Conservation (phyloP, 2,113 vertebrate genomes). For the Cryptotis parvus region DNA sequence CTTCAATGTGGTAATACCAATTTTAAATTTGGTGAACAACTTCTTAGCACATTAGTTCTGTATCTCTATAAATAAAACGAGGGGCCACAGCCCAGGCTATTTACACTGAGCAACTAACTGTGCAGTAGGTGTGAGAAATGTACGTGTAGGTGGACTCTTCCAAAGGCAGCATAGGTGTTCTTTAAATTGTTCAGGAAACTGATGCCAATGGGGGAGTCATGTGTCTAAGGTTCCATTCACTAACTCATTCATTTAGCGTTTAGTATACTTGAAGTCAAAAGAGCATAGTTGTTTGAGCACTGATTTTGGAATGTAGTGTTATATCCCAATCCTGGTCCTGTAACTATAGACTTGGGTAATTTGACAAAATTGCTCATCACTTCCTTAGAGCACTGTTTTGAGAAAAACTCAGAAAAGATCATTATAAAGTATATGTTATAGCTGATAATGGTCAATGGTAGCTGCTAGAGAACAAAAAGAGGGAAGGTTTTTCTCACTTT, state of each 20-base stretch:
- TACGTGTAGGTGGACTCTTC: neutral
- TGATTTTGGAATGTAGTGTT: neutral
- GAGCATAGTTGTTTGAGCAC: neutral
- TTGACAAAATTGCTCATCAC: neutral
- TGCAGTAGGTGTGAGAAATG: neutral
- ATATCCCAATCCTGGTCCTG: neutral
- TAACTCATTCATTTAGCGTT: neutral
- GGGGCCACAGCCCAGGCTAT: neutral
- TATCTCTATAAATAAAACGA: slow-evolving; percentile 30
- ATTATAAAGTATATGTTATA: neutral
- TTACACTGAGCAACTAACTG: neutral
- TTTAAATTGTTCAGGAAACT: neutral
- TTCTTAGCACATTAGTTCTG: neutral
- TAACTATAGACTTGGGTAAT: neutral
- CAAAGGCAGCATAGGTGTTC: neutral
- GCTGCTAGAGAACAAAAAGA: neutral
- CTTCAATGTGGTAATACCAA: neutral
- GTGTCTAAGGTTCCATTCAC: neutral
- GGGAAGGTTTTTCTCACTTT: neutral
- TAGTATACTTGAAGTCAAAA: neutral
- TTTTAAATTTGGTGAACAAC: neutral
- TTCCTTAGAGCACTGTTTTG: neutral
- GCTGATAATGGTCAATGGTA: neutral
- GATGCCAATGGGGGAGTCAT: neutral
- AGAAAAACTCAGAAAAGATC: neutral